These are phyloP conservation scores for Tragelaphus eurycerus DNA, from an alignment of 2,797 vertebrate genomes.

Conservation along the genomic window DNA sequence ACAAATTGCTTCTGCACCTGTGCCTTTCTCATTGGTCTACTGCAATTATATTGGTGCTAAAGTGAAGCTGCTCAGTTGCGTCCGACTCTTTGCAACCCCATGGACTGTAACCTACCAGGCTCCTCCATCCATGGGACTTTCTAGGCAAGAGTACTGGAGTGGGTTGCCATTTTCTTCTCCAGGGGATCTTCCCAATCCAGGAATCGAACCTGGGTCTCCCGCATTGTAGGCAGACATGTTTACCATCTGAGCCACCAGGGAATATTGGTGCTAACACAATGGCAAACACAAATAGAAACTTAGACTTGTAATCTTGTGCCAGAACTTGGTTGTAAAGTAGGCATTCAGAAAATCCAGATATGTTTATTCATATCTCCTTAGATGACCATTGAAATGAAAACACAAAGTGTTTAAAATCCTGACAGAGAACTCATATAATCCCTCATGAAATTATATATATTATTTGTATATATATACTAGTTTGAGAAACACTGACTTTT, in stretches of 20 bases:
- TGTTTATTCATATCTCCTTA: slow-evolving; percentile 13
- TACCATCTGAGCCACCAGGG: not conserved
- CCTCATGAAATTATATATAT: not conserved
- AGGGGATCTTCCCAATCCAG: not conserved
- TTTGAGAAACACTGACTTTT: not conserved
- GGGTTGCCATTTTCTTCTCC: not conserved
- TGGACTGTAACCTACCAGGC: not conserved
- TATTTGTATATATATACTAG: not conserved
- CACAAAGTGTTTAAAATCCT: not conserved
- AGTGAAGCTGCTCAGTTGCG: not conserved
- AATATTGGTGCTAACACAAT: not conserved
- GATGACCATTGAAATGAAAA: not conserved
- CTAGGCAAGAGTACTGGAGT: not conserved
- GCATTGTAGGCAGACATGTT: not conserved
- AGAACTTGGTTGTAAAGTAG: slow-evolving; percentile 8
- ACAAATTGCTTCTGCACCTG: not conserved
- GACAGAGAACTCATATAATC: not conserved
- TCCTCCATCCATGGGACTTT: not conserved
- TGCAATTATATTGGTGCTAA: not conserved
- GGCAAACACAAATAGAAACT: not conserved
- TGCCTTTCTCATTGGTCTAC: not conserved
- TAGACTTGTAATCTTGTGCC: not conserved
- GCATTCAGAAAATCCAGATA: slow-evolving; percentile 6
- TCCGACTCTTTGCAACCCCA: not conserved
- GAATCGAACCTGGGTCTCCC: not conserved